Percentiles rank a stretch among this genome's conserved stretches.
phyloP scores from a whole-genome alignment of 2,888 invertebrate species.

The Belgica antarctica region DNA sequence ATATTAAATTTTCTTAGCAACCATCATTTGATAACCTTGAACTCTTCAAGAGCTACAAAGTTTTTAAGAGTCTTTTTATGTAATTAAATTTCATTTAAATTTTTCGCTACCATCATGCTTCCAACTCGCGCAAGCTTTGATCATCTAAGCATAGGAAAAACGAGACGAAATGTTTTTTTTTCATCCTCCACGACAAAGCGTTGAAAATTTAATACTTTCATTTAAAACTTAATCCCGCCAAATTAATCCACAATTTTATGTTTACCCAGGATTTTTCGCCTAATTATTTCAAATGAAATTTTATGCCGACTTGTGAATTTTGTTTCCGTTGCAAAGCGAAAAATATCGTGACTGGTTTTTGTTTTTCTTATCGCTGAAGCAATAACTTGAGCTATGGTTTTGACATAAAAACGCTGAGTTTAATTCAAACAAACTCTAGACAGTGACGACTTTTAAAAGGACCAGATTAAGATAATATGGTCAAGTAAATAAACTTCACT shows the following conservation, averaged over 20 bases:
- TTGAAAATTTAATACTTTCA: background rate
- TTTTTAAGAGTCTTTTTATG: background rate
- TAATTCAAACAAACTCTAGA: background rate
- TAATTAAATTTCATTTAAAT: constrained; percentile 37
- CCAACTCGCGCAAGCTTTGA: background rate
- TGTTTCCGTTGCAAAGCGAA: background rate
- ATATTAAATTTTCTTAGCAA: background rate
- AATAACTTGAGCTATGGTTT: background rate
- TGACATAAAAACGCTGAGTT: background rate
- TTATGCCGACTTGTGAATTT: background rate
- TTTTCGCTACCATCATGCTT: constrained; percentile 5
- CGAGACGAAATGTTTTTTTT: background rate
- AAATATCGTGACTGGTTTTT: background rate
- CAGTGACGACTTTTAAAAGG: too few relatives aligned
- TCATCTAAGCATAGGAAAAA: background rate
- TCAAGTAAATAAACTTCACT: background rate
- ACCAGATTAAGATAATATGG: too few relatives aligned
- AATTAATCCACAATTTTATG: background rate
- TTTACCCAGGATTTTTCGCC: background rate
- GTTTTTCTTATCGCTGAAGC: too few relatives aligned
- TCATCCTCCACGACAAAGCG: background rate
- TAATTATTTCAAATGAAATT: background rate
- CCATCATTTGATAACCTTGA: constrained; percentile 7
- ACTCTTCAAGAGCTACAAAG: background rate
- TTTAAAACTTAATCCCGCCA: constrained; percentile 24